These are phyloP conservation scores for Camponotus vicinus DNA, from an alignment of 1,140 invertebrate genomes.

Conservation along the genomic window DNA sequence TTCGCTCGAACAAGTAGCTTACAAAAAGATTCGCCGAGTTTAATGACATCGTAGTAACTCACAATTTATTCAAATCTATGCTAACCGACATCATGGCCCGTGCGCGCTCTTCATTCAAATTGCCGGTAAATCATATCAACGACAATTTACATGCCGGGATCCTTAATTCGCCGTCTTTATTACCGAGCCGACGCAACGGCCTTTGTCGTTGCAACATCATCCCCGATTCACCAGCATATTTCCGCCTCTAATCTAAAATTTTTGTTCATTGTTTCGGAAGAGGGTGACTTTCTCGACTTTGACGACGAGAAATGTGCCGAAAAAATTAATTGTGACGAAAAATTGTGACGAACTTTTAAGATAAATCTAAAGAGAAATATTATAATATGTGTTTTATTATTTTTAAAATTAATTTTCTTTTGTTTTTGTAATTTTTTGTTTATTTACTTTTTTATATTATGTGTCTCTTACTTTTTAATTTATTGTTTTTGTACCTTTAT, in stretches of 20 bases:
- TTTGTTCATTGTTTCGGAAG: background rate
- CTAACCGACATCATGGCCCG: constrained; percentile 76
- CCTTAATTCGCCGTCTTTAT: constrained; percentile 71
- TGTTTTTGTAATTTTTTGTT: background rate
- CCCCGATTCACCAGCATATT: background rate
- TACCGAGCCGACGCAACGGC: constrained; percentile 51
- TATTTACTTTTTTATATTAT: background rate
- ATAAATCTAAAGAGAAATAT: too few species aligned
- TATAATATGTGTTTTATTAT: background rate
- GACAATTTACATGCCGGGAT: constrained; percentile 74
- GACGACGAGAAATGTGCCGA: background rate
- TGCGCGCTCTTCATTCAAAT: constrained; percentile 74
- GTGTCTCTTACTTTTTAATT: background rate
- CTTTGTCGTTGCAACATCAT: constrained; percentile 61
- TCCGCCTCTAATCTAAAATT: constrained; percentile 34
- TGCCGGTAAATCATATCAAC: constrained; percentile 76
- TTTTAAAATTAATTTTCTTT: background rate
- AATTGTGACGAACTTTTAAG: too few species aligned
- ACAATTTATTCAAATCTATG: constrained; percentile 81
- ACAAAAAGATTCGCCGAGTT: constrained; percentile 76
- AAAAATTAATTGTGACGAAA: too few species aligned
- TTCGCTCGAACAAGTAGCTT: constrained; percentile 58
- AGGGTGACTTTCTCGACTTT: background rate
- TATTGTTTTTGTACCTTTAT: background rate
- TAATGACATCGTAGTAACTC: constrained; percentile 77